A percentile compares a stretch with the other conserved stretches of the same genome.
phyloP scores from a whole-genome alignment of 1,140 invertebrate species.

The Hylyphantes graminicola region DNA sequence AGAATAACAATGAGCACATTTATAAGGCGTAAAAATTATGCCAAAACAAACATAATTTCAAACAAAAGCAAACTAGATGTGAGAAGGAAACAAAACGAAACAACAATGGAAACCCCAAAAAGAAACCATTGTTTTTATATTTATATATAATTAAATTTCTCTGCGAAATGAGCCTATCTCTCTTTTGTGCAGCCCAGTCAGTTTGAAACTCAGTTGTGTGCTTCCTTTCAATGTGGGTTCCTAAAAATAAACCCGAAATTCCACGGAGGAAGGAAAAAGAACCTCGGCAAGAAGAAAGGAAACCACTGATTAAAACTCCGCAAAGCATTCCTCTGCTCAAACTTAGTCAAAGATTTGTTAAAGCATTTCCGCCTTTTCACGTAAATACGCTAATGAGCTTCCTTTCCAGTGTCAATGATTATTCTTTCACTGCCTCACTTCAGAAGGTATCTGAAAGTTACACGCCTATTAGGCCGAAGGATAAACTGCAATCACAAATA shows the following conservation, averaged over 20 bases:
- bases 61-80: too few relatives aligned
- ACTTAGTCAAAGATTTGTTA: neutral
- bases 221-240: too few relatives aligned
- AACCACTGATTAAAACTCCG: slow-evolving; percentile 14
- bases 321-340: neutral
- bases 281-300: neutral
- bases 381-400: slow-evolving; percentile 37
- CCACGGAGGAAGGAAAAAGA: neutral
- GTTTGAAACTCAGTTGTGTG: too few relatives aligned
- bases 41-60: too few relatives aligned
- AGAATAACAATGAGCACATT: too few relatives aligned
- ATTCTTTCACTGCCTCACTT: slow-evolving; percentile 15
- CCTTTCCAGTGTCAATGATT: neutral
- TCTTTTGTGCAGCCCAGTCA: too few relatives aligned
- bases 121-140: too few relatives aligned
- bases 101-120: too few relatives aligned
- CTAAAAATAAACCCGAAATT: neutral
- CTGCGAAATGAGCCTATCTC: too few relatives aligned
- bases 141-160: too few relatives aligned
- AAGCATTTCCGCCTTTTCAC: slow-evolving; percentile 9
- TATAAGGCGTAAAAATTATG: too few relatives aligned
- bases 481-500: slow-evolving; percentile 47
- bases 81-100: too few relatives aligned
- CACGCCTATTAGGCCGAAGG: slow-evolving; percentile 24
- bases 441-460: slow-evolving; percentile 16